These are phyloP conservation scores for Polietes domitor DNA, from an alignment of 2,888 invertebrate genomes.

Conservation along the genomic window DNA sequence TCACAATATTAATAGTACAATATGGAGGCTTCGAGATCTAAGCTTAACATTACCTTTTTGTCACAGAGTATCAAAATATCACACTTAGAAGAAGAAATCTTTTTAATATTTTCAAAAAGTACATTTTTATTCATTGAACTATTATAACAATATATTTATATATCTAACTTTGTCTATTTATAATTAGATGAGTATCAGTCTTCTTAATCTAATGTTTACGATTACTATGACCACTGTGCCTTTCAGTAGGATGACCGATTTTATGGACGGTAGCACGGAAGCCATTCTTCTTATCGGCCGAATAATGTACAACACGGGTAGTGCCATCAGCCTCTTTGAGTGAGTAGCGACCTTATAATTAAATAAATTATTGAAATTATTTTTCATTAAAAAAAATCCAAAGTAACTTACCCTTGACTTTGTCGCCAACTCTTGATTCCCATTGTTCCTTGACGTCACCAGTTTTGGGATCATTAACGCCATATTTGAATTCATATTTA, in stretches of 20 bases:
- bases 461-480: constrained; percentile 79
- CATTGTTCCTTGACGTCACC: constrained; percentile 80
- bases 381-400: background rate
- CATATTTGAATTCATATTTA: constrained; percentile 79
- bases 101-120: too few relatives aligned
- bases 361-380: background rate
- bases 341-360: background rate
- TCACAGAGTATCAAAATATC: too few relatives aligned
- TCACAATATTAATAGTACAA: too few relatives aligned
- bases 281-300: background rate
- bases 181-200: too few relatives aligned
- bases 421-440: constrained; percentile 81
- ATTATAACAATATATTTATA: too few relatives aligned
- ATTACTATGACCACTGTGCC: background rate
- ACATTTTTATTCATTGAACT: too few relatives aligned
- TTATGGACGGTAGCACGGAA: constrained; percentile 7
- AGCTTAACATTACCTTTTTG: too few relatives aligned
- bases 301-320: background rate
- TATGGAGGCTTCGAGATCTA: too few relatives aligned
- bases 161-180: too few relatives aligned
- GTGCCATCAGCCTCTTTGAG: background rate
- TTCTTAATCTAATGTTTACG: too few relatives aligned
- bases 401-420: constrained; percentile 74
- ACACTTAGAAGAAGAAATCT: too few relatives aligned
- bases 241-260: background rate